These are phyloP conservation scores for Caenorhabditis japonica DNA, from an alignment of 2,888 invertebrate species.

Conservation along the genomic window DNA sequence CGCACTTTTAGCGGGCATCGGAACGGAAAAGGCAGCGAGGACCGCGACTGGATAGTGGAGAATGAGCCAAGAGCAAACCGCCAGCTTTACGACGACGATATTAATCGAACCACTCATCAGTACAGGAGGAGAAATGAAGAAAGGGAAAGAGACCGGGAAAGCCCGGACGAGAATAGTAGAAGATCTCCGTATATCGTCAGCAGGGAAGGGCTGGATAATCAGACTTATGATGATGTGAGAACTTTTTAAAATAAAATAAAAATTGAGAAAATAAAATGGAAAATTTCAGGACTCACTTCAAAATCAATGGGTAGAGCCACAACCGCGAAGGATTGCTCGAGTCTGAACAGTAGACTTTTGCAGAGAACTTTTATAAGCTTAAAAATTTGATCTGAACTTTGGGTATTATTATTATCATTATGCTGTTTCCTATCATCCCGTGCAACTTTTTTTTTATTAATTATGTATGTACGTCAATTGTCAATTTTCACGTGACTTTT, in stretches of 20 bases:
- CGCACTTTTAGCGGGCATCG: constrained; percentile 20
- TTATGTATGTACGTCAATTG: too few relatives aligned
- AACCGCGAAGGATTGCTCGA: constrained; percentile 53
- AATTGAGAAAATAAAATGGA: too few relatives aligned
- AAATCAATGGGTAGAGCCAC: constrained; percentile 55
- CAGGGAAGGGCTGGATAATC: constrained; percentile 45
- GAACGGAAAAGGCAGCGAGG: constrained; percentile 20
- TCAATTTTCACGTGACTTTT: too few relatives aligned
- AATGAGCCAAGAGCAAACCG: constrained; percentile 36
- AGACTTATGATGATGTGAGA: constrained; percentile 46
- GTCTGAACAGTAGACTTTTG: too few relatives aligned
- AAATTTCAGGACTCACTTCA: constrained; percentile 48
- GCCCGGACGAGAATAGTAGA: constrained; percentile 11
- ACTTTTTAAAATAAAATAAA: not conserved
- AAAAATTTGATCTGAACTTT: constrained; percentile 11
- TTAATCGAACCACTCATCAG: constrained; percentile 19
- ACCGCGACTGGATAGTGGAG: constrained; percentile 39
- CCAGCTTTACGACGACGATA: constrained; percentile 42
- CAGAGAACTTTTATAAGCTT: not conserved
- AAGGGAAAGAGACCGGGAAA: not conserved
- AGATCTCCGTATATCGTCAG: constrained; percentile 30
- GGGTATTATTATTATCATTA: constrained; percentile 24
- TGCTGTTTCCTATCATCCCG: too few relatives aligned
- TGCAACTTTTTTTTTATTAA: too few relatives aligned
- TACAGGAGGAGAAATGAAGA: constrained; percentile 18